Conservation (phyloP, 2,113 vertebrate genomes). For the Gallinago paraguaiae region DNA sequence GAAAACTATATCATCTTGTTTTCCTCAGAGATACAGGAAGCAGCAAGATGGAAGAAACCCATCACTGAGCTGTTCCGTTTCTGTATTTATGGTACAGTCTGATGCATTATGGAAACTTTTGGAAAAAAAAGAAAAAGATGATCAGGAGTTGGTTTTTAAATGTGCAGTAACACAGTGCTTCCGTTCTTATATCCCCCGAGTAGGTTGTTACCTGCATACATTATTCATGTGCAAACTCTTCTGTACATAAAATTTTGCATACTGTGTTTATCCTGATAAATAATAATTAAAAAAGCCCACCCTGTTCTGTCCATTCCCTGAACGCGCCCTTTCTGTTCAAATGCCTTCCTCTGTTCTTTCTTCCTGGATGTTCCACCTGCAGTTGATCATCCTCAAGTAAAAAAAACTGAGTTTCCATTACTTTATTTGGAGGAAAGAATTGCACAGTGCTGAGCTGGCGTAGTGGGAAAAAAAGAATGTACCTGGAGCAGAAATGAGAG, state of each 20-base stretch:
- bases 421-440: neutral
- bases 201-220: neutral
- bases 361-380: neutral
- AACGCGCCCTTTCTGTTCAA: neutral
- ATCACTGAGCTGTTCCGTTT: neutral
- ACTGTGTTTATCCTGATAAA: neutral
- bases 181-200: neutral
- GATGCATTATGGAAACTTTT: neutral
- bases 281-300: neutral
- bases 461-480: neutral
- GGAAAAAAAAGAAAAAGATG: neutral
- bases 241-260: neutral
- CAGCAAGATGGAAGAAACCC: neutral
- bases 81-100: neutral
- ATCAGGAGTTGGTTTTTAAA: neutral
- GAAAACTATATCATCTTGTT: neutral
- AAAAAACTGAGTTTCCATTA: neutral
- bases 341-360: neutral
- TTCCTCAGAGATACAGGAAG: constrained; percentile 4
- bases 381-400: neutral
- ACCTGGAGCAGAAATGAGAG: neutral
- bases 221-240: neutral
- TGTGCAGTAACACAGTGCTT: neutral
- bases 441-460: accelerated
- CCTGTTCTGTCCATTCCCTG: neutral